phyloP scores from a whole-genome alignment of 2,888 invertebrate species.

The Hydrotaea cyrtoneurina region DNA sequence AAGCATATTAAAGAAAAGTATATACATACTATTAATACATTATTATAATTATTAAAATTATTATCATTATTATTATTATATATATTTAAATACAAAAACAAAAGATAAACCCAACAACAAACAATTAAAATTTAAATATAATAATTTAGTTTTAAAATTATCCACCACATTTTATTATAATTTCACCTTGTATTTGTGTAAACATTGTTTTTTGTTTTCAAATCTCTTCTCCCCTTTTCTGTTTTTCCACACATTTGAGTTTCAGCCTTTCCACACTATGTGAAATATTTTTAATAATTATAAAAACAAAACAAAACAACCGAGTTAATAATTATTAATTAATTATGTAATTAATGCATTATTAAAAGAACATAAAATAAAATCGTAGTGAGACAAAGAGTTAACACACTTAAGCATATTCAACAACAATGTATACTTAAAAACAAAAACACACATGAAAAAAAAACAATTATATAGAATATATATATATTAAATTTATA shows the following conservation, averaged over 20 bases:
- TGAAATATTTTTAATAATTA: constrained; percentile 3
- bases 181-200: neutral
- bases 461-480: constrained; percentile 12
- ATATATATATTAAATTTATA: constrained; percentile 29
- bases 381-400: constrained; percentile 71
- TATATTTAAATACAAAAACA: constrained; percentile 24
- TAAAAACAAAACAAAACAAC: neutral
- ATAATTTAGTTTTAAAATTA: constrained; percentile 47
- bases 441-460: neutral
- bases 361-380: constrained; percentile 33
- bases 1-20: constrained; percentile 59
- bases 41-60: constrained; percentile 69
- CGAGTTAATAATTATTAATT: constrained; percentile 33
- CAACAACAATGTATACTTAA: constrained; percentile 71
- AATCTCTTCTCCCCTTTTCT: neutral
- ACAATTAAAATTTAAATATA: constrained; percentile 44
- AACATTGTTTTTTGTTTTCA: neutral
- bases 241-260: neutral
- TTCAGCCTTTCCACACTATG: neutral
- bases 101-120: too few relatives aligned
- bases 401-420: constrained; percentile 72
- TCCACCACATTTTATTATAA: constrained; percentile 16
- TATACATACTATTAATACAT: constrained; percentile 58
- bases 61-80: constrained; percentile 30
- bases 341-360: constrained; percentile 44